phyloP scores from a whole-genome alignment of 2,113 vertebrate genomes.

The Dendrocopos noguchii region DNA sequence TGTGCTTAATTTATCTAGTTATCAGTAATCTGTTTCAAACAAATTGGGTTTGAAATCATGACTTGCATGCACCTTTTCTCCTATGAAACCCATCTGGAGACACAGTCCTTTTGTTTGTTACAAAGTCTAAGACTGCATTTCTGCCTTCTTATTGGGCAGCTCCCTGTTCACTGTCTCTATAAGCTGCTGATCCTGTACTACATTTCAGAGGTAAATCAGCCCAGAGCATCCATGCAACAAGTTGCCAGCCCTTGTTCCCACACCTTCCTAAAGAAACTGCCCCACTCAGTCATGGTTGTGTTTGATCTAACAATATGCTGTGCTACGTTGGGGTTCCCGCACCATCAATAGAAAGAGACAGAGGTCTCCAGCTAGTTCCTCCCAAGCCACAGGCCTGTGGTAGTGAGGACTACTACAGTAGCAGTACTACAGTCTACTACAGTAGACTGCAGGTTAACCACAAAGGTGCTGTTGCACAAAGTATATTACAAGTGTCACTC shows the following conservation, averaged over 20 bases:
- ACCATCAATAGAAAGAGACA: neutral
- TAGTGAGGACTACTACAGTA: rapidly evolving
- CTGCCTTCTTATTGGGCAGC: neutral
- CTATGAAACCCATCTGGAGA: neutral
- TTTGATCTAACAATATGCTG: neutral
- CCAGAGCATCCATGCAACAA: neutral
- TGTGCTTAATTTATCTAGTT: neutral
- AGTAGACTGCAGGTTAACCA: neutral
- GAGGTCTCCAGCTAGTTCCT: neutral
- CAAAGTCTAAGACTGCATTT: neutral
- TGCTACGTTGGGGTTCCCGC: no score
- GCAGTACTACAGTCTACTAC: rapidly evolving
- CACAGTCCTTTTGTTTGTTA: neutral
- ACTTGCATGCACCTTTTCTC: neutral
- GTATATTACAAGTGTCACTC: neutral
- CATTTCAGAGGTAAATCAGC: neutral
- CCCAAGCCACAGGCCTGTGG: neutral
- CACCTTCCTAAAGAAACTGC: neutral
- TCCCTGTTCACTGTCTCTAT: neutral
- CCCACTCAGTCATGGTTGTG: neutral
- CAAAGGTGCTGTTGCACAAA: neutral
- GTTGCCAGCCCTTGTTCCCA: neutral
- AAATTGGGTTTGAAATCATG: neutral
- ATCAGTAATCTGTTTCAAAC: neutral
- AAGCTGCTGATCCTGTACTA: neutral